Percentiles rank a stretch among this genome's conserved stretches.
These are phyloP conservation scores for Cartodere bifasciata DNA, from an alignment of 2,888 invertebrate genomes.

Conservation along the genomic window DNA sequence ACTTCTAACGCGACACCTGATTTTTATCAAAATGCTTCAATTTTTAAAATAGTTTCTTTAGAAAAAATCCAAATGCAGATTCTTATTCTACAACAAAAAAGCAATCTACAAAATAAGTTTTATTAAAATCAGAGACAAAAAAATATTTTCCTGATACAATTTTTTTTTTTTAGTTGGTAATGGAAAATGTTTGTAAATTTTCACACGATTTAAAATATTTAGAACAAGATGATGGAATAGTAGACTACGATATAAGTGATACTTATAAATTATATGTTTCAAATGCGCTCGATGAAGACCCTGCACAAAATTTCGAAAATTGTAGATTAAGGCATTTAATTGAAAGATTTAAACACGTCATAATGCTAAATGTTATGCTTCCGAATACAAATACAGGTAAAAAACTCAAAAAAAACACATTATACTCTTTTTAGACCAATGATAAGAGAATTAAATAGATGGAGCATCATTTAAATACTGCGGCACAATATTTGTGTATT, in stretches of 20 bases:
- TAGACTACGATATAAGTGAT: slow-evolving; percentile 31
- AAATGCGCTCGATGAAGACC: slow-evolving; percentile 34
- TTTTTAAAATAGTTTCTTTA: too few species aligned
- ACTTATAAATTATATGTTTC: slow-evolving; percentile 40
- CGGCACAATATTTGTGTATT: too few species aligned
- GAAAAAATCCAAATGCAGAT: too few species aligned
- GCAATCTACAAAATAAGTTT: too few species aligned
- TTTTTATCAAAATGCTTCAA: too few species aligned
- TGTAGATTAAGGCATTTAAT: slow-evolving; percentile 40
- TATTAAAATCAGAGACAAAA: too few species aligned
- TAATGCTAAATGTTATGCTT: slow-evolving; percentile 47
- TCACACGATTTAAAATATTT: slow-evolving; percentile 30
- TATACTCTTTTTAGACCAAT: slow-evolving; percentile 8
- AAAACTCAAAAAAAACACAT: slow-evolving; percentile 12
- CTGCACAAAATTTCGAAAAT: slow-evolving; percentile 34
- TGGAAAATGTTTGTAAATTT: slow-evolving; percentile 15
- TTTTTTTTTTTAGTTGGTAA: slow-evolving; percentile 14
- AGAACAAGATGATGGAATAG: slow-evolving; percentile 31
- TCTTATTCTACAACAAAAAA: too few species aligned
- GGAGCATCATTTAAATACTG: too few species aligned
- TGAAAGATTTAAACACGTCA: slow-evolving; percentile 47
- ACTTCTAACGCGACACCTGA: too few species aligned
- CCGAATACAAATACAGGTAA: slow-evolving; percentile 49
- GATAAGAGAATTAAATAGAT: too few species aligned
- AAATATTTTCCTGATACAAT: background rate